Evolutionary conservation across 2,888 invertebrate species (phyloP), one percentile per base, ranked within the genome.

Genomic region (Sinohyriopsis cumingii): DNA sequence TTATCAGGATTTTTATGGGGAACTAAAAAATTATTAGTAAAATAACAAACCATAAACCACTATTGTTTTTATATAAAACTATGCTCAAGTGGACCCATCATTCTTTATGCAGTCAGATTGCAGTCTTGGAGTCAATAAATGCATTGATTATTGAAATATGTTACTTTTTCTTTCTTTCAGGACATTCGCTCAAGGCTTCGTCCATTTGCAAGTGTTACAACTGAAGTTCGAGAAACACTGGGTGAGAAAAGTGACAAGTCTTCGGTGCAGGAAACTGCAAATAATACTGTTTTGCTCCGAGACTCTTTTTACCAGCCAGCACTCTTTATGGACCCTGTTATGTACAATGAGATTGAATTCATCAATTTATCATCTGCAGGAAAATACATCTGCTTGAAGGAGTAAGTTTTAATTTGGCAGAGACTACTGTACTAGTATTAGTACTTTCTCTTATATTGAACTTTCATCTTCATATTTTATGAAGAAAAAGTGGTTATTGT

Each of bases 341-440:
- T 82, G 18, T 85, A 77, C 72, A 82, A 84, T 71, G 83, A 86
- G 67, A 72, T 85, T 7, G 81, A 83, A 55, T 77, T 83, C 64
- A 77, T 74, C 54, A 77, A 79, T 68, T 73, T 83, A 28, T 72
- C 69, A 12, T 24, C 62, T 7, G 61, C 68, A 18, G 57, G 55
- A 15, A 71, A 78, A 56, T 73, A 78, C 5, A 24, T 85, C 59
- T 84, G 83, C 70, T 71, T 86, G 25, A 82, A 73, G 71, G 77
- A 79, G 83, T 84, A 77, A 78, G 82, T 73, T 64, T 15, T 15
- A 20, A 19, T n/a, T 22, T 24, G 22, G n/a, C 22, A 20, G 12
- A 57, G 20, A 19, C n/a, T 3, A 24, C n/a, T 20, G 9, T 59
- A 59, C 45, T 33, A 28, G 18, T 33, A 54, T 57, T 65, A 15